Base-by-base conservation (phyloP, 2,113 vertebrate species). In the Hyperopisus bebe region DNA sequence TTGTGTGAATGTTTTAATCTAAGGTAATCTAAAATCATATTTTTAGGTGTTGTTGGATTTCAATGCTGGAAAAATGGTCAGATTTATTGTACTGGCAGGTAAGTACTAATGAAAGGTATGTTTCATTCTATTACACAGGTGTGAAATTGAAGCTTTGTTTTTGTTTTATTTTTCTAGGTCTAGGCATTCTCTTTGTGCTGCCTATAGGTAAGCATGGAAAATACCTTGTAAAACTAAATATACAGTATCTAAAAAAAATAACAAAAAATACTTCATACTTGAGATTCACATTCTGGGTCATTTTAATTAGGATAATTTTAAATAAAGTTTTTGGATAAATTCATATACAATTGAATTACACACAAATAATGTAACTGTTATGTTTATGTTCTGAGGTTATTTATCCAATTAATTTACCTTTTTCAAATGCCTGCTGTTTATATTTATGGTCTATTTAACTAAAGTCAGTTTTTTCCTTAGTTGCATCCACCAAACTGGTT, bases 401-500 rank as follows among this genome's bases (percentile, higher is more conserved):
- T 39, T 15, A 42, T 80, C 35, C 13, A 80, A 42, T 39, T 9
- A 80, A 35, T 39, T 17, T 80, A 42, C 44, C 19, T 24, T 47
- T 83, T 83, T 42, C 0, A 46, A 42, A 47, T 44, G 39, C 13
- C n/a, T 84, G 82, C 17, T 47, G 46, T 47, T 11, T 84, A 42
- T 42, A 44, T 82, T 82, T 39, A 42, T 46, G 21, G 82, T 11
- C 42, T 44, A 24, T 46, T 24, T 46, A 55, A 31, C 86, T 50
- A 86, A 86, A 50, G 13, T 74, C 2, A 8, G 42, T 27, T 51
- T 19, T 89, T 74, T 31, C 27, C n/a, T 91, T 91, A 96, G 96
- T 88, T 85, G 70, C 93, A n/a, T 92, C 95, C 90, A 93, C 17
- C 42, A 96, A 94, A 48, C 92, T 96, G 91, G 94, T 96, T 77